Evolutionary conservation across 2,888 invertebrate species (phyloP).

Genomic region (Patella caerulea): DNA sequence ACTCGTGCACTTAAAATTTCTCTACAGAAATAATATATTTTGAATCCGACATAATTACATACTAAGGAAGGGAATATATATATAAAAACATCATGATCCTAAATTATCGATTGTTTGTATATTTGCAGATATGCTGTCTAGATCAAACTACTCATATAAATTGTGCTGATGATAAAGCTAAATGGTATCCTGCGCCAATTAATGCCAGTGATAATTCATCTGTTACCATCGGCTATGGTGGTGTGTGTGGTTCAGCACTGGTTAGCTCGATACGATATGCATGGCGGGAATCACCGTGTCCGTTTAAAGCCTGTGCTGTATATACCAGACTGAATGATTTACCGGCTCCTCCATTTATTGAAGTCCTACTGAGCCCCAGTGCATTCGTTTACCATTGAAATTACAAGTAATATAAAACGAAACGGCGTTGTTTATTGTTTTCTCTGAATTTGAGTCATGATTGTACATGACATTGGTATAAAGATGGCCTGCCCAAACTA

Average conservation of each 20-base stretch:
- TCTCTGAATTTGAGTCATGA: too few relatives aligned
- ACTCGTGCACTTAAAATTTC: too few relatives aligned
- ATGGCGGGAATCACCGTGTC: constrained; percentile 55
- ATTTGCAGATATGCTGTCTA: constrained; percentile 40
- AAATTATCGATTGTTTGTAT: too few relatives aligned
- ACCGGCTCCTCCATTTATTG: constrained; percentile 48
- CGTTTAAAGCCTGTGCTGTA: constrained; percentile 50
- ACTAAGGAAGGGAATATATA: too few relatives aligned
- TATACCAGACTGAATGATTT: constrained; percentile 42
- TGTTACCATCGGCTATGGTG: constrained; percentile 37
- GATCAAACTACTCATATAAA: constrained; percentile 1
- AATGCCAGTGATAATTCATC: constrained; percentile 27
- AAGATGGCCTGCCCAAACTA: too few relatives aligned
- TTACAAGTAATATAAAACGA: too few relatives aligned
- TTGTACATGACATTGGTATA: too few relatives aligned
- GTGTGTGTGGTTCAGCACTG: constrained; percentile 35
- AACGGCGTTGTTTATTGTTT: too few relatives aligned
- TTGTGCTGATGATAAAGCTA: neutral
- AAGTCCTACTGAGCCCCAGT: neutral
- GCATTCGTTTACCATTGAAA: too few relatives aligned
- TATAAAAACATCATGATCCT: too few relatives aligned
- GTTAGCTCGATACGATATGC: constrained; percentile 47
- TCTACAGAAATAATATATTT: too few relatives aligned
- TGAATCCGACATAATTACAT: too few relatives aligned
- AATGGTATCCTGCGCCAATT: constrained; percentile 47